Percentiles rank a stretch among this genome's conserved stretches.
Conservation (phyloP, 2,113 vertebrate genomes). For the Tichodroma muraria region DNA sequence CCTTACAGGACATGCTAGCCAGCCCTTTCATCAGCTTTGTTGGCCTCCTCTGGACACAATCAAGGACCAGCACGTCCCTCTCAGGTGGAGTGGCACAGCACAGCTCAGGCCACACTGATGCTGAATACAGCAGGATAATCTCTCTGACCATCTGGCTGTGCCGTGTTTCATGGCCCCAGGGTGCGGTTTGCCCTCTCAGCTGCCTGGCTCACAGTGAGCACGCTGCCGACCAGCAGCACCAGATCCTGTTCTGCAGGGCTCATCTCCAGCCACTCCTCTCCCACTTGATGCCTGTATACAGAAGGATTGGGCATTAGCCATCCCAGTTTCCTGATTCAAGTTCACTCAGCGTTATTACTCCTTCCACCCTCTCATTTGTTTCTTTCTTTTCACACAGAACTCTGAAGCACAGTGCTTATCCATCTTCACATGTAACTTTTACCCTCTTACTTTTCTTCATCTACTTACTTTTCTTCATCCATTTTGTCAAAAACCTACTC, state of each 20-base stretch:
- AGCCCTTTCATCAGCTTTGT: background rate
- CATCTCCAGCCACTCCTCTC: background rate
- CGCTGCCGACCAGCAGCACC: fast-evolving
- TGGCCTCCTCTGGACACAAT: background rate
- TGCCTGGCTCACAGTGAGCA: background rate
- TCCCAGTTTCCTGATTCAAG: background rate
- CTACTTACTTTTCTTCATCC: background rate
- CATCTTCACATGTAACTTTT: background rate
- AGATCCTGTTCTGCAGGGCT: background rate
- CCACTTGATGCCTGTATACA: background rate
- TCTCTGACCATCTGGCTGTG: fast-evolving
- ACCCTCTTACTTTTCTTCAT: background rate
- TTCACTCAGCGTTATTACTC: background rate
- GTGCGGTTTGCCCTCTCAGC: background rate
- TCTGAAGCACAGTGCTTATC: background rate
- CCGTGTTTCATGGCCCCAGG: no score
- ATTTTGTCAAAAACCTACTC: background rate
- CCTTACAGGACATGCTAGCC: background rate
- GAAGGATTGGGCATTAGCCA: background rate
- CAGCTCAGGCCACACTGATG: fast-evolving
- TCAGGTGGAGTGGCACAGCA: background rate
- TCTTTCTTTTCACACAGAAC: background rate
- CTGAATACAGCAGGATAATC: background rate
- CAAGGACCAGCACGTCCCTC: fast-evolving
- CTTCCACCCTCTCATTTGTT: fast-evolving